Evolutionary conservation across 92 coral and sea anemone species (phyloP).

Genomic region (Phenganax stokvisi): DNA sequence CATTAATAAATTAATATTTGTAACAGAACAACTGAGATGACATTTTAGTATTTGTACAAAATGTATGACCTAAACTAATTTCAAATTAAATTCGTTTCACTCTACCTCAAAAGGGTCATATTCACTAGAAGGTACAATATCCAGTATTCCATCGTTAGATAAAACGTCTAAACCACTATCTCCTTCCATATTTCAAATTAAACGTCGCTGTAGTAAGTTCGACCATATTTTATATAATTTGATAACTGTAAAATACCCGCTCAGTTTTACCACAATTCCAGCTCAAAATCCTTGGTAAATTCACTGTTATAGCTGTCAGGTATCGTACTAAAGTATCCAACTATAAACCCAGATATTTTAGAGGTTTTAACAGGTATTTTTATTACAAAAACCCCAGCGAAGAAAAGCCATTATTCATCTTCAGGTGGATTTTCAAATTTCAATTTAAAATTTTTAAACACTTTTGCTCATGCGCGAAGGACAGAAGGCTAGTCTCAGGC

Average conservation of each 20-base stretch:
- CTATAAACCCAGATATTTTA: neutral
- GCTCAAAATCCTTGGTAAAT: neutral
- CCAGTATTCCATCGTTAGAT: constrained; percentile 44
- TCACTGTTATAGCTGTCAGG: neutral
- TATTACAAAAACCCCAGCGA: constrained; percentile 22
- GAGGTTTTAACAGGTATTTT: constrained; percentile 18
- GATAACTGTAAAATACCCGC: neutral
- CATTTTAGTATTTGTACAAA: neutral
- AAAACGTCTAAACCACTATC: constrained; percentile 33
- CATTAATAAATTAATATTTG: neutral
- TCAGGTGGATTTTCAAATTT: constrained; percentile 71
- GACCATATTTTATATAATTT: neutral
- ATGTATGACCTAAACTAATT: neutral
- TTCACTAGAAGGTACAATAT: constrained; percentile 75
- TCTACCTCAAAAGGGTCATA: constrained; percentile 99
- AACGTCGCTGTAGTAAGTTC: neutral
- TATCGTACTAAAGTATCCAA: neutral
- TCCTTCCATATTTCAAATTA: constrained; percentile 38
- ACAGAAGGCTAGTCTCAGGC: constrained; percentile 30
- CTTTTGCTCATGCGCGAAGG: constrained; percentile 79
- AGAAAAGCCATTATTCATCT: constrained; percentile 48
- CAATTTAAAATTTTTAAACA: constrained; percentile 70
- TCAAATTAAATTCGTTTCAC: neutral
- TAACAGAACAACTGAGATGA: neutral
- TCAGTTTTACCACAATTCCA: neutral